Base-by-base conservation (phyloP, 2,113 vertebrate genomes). In the Numenius arquata region DNA sequence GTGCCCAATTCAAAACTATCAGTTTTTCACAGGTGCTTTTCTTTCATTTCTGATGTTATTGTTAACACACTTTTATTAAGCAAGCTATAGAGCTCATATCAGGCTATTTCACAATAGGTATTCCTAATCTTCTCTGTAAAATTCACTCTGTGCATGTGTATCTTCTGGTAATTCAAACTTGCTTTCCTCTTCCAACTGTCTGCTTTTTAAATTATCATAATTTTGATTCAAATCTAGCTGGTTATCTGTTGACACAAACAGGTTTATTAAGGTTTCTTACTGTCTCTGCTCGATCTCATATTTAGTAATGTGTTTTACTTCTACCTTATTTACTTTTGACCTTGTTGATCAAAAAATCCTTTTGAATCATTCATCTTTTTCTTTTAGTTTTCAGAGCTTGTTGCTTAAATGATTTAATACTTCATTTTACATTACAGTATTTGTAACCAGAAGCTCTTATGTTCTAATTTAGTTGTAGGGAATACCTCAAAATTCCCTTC, bases 301-400 rank as follows among this genome's bases (percentile, higher is more conserved):
- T 68, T 84, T 88, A 82, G 58, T 40, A 50, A 52, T 3, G 2
- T 5, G 1, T 71, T 94, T 75, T 81, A 62, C 34, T 96, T 92
- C 77, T 74, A 19, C 43, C 15, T 89, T 85, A 63, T 72, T 66
- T 88, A 65, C n/a, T 32, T 89, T 85, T 88, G 48, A 80, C 52
- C 63, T 43, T 76, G 78, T 56, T 83, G 80, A 95, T 91, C 41
- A 87, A 77, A 93, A 96, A 85, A 75, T 75, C n/a, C 32, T 74
- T 84, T 70, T 52, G 56, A 70, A 62, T 82, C 21, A 62, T 17
- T 41, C 17, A 41, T 82, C 36, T 85, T 77, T 78, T 82, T 63
- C 22, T 82, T 83, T 71, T 53, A 7, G 16, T 43, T 89, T 88
- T 75, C 56, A 76, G n/a, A 90, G 18, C 40, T 59, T 84, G 38